phyloP scores from a whole-genome alignment of 2,113 vertebrate genomes.

The Megalops atlanticus region DNA sequence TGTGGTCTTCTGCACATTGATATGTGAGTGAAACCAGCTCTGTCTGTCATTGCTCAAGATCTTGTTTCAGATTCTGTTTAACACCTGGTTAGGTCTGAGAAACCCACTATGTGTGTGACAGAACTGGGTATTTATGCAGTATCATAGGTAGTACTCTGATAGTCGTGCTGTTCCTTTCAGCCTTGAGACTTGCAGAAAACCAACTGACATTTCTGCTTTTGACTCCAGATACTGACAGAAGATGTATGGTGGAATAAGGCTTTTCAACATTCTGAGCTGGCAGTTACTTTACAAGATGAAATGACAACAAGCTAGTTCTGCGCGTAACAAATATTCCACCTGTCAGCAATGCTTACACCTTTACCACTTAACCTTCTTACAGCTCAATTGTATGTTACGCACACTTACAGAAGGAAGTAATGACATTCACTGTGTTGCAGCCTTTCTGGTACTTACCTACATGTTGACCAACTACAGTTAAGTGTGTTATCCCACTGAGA shows the following conservation, averaged over 20 bases:
- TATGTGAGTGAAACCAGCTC: too few relatives aligned
- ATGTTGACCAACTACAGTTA: too few relatives aligned
- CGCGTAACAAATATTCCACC: not conserved
- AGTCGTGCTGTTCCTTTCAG: too few relatives aligned
- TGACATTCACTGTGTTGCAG: not conserved
- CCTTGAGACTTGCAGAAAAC: not conserved
- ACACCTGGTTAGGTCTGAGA: too few relatives aligned
- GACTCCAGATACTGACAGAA: not conserved
- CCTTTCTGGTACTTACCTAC: not conserved
- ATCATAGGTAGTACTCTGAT: not conserved
- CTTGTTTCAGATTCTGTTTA: not conserved
- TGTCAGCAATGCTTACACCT: not conserved
- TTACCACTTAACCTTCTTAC: not conserved
- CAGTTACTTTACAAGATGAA: not conserved
- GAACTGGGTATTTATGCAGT: too few relatives aligned
- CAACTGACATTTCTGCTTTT: constrained; percentile 13
- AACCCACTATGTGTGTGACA: too few relatives aligned
- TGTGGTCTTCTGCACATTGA: too few relatives aligned
- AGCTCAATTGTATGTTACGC: not conserved
- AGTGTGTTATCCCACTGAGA: too few relatives aligned
- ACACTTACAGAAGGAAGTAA: not conserved
- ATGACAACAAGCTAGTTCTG: not conserved
- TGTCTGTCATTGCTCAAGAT: too few relatives aligned
- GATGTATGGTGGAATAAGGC: too few relatives aligned
- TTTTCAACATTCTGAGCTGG: not conserved